These are phyloP conservation scores for Dasyurus viverrinus DNA, from an alignment of 2,113 vertebrate genomes.

Conservation along the genomic window DNA sequence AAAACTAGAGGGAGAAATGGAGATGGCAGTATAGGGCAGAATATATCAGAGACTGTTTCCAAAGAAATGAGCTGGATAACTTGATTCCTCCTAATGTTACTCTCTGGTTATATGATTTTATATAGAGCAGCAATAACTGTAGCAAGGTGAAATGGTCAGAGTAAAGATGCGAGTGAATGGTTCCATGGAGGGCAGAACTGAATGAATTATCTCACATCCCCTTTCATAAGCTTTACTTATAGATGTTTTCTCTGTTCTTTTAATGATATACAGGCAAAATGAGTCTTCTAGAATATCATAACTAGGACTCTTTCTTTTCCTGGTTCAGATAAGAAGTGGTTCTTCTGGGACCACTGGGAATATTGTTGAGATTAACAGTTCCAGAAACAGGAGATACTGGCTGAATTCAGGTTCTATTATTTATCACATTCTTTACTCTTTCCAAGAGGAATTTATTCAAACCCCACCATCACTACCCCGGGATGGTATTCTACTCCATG, in stretches of 20 bases:
- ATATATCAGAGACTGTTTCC: not conserved
- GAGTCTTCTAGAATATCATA: not conserved
- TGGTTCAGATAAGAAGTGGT: not conserved
- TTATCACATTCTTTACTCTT: not conserved
- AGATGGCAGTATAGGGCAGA: not conserved
- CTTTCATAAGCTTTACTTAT: not conserved
- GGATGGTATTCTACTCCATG: not conserved
- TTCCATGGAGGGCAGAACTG: not conserved
- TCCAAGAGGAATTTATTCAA: not conserved
- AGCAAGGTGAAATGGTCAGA: not conserved
- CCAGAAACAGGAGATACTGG: not conserved
- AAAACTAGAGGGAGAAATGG: not conserved
- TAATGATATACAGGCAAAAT: not conserved
- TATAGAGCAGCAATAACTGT: not conserved
- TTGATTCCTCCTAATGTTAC: not conserved
- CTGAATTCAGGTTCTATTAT: not conserved
- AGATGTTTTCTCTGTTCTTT: not conserved
- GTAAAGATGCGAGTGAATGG: not conserved
- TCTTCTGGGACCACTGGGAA: not conserved
- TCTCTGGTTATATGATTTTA: not conserved
- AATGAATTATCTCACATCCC: not conserved
- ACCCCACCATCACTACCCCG: too few species aligned
- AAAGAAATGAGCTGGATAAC: not conserved
- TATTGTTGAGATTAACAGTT: not conserved
- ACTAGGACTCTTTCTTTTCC: not conserved